Evolutionary conservation across 2,797 vertebrate genomes (phyloP), one percentile per base, ranked within the genome.

Genomic region (Poeciliopsis paucimaculata): DNA sequence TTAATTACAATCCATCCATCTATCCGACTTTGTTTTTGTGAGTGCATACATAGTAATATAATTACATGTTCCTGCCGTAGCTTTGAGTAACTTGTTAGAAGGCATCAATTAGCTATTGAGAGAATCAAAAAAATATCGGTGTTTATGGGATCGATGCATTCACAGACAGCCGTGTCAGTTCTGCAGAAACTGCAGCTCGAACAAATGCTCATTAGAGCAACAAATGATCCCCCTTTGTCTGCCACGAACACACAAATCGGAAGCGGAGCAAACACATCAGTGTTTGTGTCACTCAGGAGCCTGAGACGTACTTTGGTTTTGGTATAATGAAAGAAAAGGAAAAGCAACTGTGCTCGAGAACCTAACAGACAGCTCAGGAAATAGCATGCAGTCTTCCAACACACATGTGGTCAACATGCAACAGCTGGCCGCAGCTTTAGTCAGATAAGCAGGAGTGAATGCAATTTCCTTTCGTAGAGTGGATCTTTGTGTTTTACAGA

Each of bases 361-460:
- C 82, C 84, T 73, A 87, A 86, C 82, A 90, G 84, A 90, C 84
- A 85, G 80, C 71, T 90, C 89, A 92, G 90, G 91, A 94, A 94
- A 94, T 92, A 93, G 89, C 90, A 77, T 80, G 71, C 83, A 76
- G 85, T 91, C 80, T 83, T 83, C 49, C 53, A 53, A 85, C 72
- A 72, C 84, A 81, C 77, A 80, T 55, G 57, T 53, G 85, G 86
- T 89, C 89, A 85, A 66, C 86, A 76, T 83, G 79, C 86, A 92
- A 86, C 93, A 93, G 92, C 92, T 93, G 92, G 88, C 77, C 80
- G 81, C 79, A 78, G 83, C 79, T 88, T 78, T 76, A 87, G 84
- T 88, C 77, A 83, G 60, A 84, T 83, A 88, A 78, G 75, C 77
- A 77, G 89, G 87, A 82, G 80, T 88, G 53, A 87, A 93, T 86